Conservation (phyloP, 1,140 invertebrate genomes). For the Drosophila nigromelanica region DNA sequence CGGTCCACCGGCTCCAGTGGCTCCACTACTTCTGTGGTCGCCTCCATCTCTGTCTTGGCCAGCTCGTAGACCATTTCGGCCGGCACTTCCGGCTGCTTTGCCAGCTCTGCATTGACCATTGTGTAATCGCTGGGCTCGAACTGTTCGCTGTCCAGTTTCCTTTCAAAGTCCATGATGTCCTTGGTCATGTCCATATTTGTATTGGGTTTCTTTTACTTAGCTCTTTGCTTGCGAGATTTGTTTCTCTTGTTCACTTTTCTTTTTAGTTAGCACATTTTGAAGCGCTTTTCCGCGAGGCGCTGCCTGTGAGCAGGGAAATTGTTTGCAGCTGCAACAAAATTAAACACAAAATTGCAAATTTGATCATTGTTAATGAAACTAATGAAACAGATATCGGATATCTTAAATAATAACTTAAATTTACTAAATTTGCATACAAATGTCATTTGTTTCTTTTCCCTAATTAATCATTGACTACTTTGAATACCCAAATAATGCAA, state of each 20-base stretch:
- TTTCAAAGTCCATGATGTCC: slow-evolving; percentile 73
- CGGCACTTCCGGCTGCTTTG: slow-evolving; percentile 32
- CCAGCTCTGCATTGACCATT: slow-evolving; percentile 44
- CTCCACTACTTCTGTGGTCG: background rate
- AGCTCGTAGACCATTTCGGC: slow-evolving; percentile 22
- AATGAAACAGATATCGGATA: too few relatives aligned
- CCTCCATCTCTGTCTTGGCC: slow-evolving; percentile 11
- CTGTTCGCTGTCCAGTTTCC: slow-evolving; percentile 63
- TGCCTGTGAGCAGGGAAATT: background rate
- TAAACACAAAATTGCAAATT: slow-evolving; percentile 19
- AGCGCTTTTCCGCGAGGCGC: background rate
- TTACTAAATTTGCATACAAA: too few relatives aligned
- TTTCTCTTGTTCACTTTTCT: background rate
- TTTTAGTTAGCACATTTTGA: slow-evolving; percentile 49
- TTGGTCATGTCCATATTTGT: slow-evolving; percentile 80
- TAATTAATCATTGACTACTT: too few relatives aligned
- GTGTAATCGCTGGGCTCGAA: slow-evolving; percentile 65
- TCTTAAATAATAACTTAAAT: too few relatives aligned
- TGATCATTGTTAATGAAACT: background rate
- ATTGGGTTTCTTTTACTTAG: background rate
- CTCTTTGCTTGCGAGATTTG: background rate
- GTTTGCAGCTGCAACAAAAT: slow-evolving; percentile 21
- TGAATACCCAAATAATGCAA: too few relatives aligned
- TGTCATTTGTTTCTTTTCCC: too few relatives aligned
- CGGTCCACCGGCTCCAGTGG: background rate